Percentiles rank a stretch among this genome's conserved stretches.
phyloP scores from a whole-genome alignment of 2,888 invertebrate species.

The Helobdella robusta region DNA sequence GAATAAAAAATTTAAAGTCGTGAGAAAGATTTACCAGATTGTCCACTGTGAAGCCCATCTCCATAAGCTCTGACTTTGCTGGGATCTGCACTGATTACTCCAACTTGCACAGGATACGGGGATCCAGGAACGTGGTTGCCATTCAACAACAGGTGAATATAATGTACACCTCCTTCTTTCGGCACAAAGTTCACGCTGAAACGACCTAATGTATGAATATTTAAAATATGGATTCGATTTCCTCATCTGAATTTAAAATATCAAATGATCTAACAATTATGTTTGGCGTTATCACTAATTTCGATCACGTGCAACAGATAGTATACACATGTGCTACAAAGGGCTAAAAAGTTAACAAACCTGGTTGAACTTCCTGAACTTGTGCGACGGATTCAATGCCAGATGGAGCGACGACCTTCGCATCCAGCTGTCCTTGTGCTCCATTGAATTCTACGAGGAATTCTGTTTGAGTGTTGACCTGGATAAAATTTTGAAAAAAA shows the following conservation, averaged over 20 bases:
- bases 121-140: constrained; percentile 93
- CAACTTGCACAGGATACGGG: constrained; percentile 74
- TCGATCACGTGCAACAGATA: too few species aligned
- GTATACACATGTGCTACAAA: too few species aligned
- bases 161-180: constrained; percentile 71
- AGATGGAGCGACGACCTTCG: constrained; percentile 66
- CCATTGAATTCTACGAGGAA: constrained; percentile 91
- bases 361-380: constrained; percentile 83
- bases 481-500: constrained; percentile 17
- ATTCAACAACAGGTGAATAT: constrained; percentile 88
- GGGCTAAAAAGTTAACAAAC: too few species aligned
- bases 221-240: too few species aligned
- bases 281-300: too few species aligned
- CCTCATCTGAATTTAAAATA: too few species aligned
- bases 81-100: constrained; percentile 82
- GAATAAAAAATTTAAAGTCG: neutral
- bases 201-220: too few species aligned
- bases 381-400: constrained; percentile 92
- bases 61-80: constrained; percentile 74
- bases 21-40: constrained; percentile 60
- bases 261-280: too few species aligned
- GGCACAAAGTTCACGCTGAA: constrained; percentile 68
- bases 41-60: constrained; percentile 70
- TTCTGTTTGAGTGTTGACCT: constrained; percentile 75
- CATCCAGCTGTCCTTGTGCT: constrained; percentile 56